These are phyloP conservation scores for Shinisaurus crocodilurus DNA, from an alignment of 2,113 vertebrate genomes.

Conservation along the genomic window DNA sequence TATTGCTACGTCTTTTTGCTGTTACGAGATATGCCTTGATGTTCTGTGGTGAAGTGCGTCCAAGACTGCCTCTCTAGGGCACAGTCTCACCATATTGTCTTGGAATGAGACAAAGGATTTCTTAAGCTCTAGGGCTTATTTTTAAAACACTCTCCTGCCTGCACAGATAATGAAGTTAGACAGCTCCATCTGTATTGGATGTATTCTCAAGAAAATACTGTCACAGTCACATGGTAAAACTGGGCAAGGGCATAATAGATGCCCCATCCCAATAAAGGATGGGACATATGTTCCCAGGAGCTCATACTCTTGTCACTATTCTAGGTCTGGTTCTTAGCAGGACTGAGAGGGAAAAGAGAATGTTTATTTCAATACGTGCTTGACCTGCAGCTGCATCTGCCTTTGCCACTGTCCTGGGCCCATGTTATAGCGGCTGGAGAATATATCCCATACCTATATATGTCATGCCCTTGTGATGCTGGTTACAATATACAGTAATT, in stretches of 20 bases:
- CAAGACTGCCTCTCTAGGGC: neutral
- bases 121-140: slow-evolving; percentile 27
- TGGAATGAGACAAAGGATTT: neutral
- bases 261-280: neutral
- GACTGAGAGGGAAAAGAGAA: neutral
- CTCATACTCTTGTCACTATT: neutral
- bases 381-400: neutral
- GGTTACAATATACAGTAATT: slow-evolving; percentile 43
- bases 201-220: slow-evolving; percentile 43
- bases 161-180: slow-evolving; percentile 45
- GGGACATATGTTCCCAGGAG: neutral
- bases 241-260: neutral
- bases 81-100: slow-evolving; percentile 2
- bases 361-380: neutral
- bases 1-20: neutral
- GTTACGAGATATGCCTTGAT: neutral
- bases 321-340: too few relatives aligned
- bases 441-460: neutral
- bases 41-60: neutral
- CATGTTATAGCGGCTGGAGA: too few relatives aligned
- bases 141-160: slow-evolving; percentile 29
- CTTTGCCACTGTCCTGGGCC: neutral
- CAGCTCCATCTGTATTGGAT: slow-evolving; percentile 50
- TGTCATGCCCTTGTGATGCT: neutral
- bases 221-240: slow-evolving; percentile 45